These are phyloP conservation scores for Paraescarpia echinospica DNA, from an alignment of 1,140 invertebrate species.

Conservation along the genomic window DNA sequence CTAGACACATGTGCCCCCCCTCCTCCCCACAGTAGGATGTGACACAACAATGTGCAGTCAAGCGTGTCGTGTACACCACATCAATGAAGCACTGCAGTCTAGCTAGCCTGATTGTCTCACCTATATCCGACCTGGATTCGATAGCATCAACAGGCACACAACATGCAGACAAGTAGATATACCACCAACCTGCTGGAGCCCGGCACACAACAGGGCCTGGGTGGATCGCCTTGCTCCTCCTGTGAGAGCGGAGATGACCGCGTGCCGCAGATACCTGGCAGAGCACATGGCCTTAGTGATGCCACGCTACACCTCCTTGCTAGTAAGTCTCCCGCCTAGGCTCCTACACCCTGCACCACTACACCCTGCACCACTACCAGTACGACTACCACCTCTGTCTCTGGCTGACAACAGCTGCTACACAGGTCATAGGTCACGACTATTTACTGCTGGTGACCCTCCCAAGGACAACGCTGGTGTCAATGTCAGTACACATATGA, in stretches of 20 bases:
- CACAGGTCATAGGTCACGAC: not conserved
- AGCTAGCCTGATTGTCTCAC: not conserved
- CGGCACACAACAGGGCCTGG: not conserved
- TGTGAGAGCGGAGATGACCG: not conserved
- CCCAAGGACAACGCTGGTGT: not conserved
- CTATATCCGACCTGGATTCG: not conserved
- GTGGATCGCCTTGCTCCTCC: not conserved
- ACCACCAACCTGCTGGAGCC: not conserved
- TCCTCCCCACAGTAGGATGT: not conserved
- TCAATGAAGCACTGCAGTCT: not conserved
- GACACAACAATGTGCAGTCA: not conserved
- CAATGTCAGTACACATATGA: not conserved
- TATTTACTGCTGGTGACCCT: not conserved
- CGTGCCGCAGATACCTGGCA: not conserved
- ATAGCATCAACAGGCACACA: not conserved
- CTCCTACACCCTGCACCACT: too few species aligned
- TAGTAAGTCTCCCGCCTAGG: not conserved
- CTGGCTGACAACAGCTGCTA: not conserved
- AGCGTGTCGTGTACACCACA: not conserved
- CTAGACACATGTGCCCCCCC: not conserved
- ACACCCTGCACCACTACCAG: not conserved
- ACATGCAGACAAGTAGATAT: not conserved
- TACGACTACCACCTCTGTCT: not conserved
- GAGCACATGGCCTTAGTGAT: not conserved
- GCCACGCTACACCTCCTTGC: not conserved